phyloP scores from a whole-genome alignment of 2,113 vertebrate species.

The Pheucticus melanocephalus region DNA sequence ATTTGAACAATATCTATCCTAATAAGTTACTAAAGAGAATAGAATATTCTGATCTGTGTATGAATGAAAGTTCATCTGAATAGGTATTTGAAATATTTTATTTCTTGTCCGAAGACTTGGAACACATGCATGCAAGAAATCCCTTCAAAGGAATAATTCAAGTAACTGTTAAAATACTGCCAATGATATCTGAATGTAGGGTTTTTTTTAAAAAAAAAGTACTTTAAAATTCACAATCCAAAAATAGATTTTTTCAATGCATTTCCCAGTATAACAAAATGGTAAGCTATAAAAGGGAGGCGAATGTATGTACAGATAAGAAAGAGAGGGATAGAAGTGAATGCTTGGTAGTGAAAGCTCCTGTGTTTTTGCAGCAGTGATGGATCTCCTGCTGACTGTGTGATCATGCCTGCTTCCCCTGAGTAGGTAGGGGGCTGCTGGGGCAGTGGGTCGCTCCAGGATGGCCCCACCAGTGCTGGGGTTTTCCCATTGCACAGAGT shows the following conservation, averaged over 20 bases:
- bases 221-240: neutral
- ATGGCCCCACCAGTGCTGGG: rapidly evolving
- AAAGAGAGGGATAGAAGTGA: neutral
- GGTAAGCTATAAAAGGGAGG: neutral
- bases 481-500: neutral
- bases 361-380: neutral
- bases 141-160: neutral
- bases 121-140: neutral
- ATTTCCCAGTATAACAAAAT: neutral
- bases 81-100: neutral
- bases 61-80: neutral
- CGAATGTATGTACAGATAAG: neutral
- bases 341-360: neutral
- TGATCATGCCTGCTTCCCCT: neutral
- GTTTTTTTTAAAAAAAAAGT: rapidly evolving
- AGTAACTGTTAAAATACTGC: neutral
- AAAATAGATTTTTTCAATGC: neutral
- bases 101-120: neutral
- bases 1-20: neutral
- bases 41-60: neutral
- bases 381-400: rapidly evolving
- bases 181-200: neutral
- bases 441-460: neutral
- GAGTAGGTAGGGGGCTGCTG: rapidly evolving
- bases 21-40: neutral